phyloP scores from a whole-genome alignment of 2,888 invertebrate genomes.

The Stenichneumon culpator region DNA sequence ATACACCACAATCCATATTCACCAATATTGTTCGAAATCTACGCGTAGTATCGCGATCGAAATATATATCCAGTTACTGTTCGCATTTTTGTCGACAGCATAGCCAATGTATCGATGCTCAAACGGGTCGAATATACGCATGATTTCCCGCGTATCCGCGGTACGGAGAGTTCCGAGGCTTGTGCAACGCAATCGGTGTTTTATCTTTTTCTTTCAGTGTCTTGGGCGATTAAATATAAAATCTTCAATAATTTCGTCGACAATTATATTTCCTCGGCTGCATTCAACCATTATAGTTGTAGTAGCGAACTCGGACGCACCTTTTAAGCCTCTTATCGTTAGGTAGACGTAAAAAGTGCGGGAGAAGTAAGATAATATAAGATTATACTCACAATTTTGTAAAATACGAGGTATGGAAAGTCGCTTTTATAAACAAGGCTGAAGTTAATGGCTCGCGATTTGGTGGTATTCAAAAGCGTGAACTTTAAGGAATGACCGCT shows the following conservation, averaged over 20 bases:
- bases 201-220: too few species aligned
- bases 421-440: neutral
- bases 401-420: neutral
- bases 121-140: neutral
- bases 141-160: neutral
- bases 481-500: neutral
- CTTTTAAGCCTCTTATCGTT: neutral
- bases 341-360: neutral
- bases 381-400: neutral
- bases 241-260: too few species aligned
- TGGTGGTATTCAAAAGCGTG: too few species aligned
- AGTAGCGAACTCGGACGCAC: neutral
- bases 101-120: neutral
- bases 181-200: too few species aligned
- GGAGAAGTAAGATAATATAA: neutral
- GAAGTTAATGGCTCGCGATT: neutral
- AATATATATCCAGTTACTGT: neutral
- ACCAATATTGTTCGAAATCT: neutral
- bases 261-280: too few species aligned
- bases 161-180: neutral
- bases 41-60: neutral
- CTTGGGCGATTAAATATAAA: too few species aligned
- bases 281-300: neutral
- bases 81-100: neutral
- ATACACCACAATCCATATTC: neutral